Conservation (phyloP, 2,888 invertebrate species). For the Cetonia aurata region DNA sequence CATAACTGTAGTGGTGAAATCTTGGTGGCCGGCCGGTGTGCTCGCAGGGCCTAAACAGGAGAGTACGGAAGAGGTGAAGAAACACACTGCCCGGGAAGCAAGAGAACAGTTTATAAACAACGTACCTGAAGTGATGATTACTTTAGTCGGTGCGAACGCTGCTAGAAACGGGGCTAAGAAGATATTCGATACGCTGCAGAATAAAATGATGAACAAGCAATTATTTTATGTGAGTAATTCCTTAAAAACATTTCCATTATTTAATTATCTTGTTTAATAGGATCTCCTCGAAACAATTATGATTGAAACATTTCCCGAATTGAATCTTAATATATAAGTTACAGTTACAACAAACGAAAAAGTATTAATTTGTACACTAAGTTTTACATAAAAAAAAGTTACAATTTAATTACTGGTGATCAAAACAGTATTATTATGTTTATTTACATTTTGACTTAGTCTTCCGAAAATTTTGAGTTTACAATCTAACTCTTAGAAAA, state of each 20-base stretch:
- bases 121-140: slow-evolving; percentile 83
- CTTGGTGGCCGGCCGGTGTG: slow-evolving; percentile 92
- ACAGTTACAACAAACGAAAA: neutral
- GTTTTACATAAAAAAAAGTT: neutral
- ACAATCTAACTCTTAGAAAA: no score
- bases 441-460: neutral
- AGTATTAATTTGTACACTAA: no score
- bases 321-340: slow-evolving; percentile 54
- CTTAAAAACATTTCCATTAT: neutral
- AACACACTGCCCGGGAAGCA: slow-evolving; percentile 79
- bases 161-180: slow-evolving; percentile 87
- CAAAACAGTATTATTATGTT: slow-evolving; percentile 17
- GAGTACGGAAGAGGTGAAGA: slow-evolving; percentile 74
- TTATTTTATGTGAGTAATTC: slow-evolving; percentile 84
- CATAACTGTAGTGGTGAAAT: slow-evolving; percentile 83
- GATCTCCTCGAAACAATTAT: slow-evolving; percentile 77
- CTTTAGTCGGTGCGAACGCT: slow-evolving; percentile 87
- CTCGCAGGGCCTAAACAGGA: slow-evolving; percentile 70
- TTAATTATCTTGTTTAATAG: slow-evolving; percentile 66
- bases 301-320: slow-evolving; percentile 78
- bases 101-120: slow-evolving; percentile 78
- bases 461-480: slow-evolving; percentile 15
- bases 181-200: slow-evolving; percentile 88
- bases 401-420: neutral
- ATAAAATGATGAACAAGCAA: slow-evolving; percentile 89